Evolutionary conservation across 2,797 vertebrate genomes (phyloP).

Genomic region (Channallabes apus): DNA sequence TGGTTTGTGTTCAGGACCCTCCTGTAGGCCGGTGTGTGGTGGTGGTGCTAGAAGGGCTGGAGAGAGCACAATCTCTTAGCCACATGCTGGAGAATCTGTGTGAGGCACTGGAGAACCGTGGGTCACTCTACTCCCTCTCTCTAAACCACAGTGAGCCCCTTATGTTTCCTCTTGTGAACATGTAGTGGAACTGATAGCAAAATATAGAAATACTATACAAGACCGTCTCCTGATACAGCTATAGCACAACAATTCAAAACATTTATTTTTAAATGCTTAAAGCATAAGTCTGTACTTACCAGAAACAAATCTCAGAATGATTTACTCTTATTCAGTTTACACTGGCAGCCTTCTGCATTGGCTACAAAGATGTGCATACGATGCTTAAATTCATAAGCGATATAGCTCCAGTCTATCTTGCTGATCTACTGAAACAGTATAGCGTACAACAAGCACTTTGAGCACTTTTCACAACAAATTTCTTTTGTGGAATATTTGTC

Average conservation of each 20-base stretch:
- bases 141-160: constrained; percentile 64
- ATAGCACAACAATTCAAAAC: not conserved
- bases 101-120: constrained; percentile 85
- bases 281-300: not conserved
- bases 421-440: not conserved
- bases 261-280: not conserved
- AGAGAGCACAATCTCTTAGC: constrained; percentile 81
- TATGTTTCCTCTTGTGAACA: not conserved
- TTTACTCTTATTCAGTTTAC: not conserved
- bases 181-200: not conserved
- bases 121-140: constrained; percentile 72
- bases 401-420: not conserved
- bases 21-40: constrained; percentile 77
- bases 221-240: not conserved
- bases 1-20: constrained; percentile 77
- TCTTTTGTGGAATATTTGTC: not conserved
- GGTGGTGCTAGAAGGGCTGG: constrained; percentile 85
- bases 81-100: constrained; percentile 90
- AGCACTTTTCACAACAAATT: not conserved
- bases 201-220: not conserved
- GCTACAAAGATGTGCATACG: not conserved
- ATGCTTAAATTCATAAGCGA: not conserved
- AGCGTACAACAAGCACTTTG: not conserved
- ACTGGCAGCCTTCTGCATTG: not conserved
- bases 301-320: not conserved